phyloP scores from a whole-genome alignment of 2,797 vertebrate species.

The Pseudochaenichthys georgianus region DNA sequence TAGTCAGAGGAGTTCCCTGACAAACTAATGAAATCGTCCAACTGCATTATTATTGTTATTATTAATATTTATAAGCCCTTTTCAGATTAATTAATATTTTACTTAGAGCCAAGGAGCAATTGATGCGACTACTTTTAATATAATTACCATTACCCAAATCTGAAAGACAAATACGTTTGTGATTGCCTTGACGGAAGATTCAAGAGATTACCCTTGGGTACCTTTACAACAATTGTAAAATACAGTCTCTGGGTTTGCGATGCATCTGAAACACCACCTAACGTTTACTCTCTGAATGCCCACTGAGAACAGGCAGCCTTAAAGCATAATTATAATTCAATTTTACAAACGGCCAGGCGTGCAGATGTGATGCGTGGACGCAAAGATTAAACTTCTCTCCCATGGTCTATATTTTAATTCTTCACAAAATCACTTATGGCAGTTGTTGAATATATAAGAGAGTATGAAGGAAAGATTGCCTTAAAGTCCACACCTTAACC shows the following conservation, averaged over 20 bases:
- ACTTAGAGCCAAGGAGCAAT: neutral
- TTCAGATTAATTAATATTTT: neutral
- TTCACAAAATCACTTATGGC: neutral
- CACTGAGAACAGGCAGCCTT: neutral
- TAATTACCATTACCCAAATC: neutral
- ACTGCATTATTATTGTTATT: neutral
- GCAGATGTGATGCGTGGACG: neutral
- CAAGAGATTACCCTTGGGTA: neutral
- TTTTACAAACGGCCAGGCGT: neutral
- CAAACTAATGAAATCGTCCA: neutral
- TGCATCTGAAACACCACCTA: neutral
- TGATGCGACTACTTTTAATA: neutral
- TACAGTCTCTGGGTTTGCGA: neutral
- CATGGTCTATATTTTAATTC: neutral
- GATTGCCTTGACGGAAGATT: too few species aligned
- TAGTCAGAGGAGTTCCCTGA: neutral
- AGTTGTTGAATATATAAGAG: neutral
- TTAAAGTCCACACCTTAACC: neutral
- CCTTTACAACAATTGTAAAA: neutral
- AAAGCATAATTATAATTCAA: neutral
- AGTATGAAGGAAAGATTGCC: neutral
- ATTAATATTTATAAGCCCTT: neutral
- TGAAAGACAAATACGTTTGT: neutral
- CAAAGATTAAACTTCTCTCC: neutral
- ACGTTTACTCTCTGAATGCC: neutral